phyloP scores from a whole-genome alignment of 2,888 invertebrate species.

The Disparrhopalites patrizii region DNA sequence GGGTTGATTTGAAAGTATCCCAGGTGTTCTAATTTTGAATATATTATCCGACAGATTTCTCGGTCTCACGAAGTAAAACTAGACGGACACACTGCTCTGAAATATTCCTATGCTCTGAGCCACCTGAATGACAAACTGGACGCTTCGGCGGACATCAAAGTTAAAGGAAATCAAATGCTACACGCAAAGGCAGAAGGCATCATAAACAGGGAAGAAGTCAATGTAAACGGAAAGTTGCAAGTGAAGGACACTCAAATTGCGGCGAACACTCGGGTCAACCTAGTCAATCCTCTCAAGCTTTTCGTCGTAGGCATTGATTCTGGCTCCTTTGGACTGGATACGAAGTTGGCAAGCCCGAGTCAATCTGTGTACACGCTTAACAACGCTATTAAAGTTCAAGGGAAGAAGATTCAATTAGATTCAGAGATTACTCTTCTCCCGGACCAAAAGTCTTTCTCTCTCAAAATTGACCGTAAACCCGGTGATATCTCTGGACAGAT shows the following conservation, averaged over 20 bases:
- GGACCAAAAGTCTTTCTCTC: not conserved
- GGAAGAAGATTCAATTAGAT: not conserved
- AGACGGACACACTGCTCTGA: slow-evolving; percentile 5
- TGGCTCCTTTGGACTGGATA: not conserved
- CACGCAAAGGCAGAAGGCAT: slow-evolving; percentile 6
- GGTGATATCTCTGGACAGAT: not conserved
- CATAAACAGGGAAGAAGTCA: not conserved
- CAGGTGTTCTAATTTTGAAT: too few species aligned
- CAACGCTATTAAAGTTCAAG: not conserved
- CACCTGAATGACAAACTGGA: not conserved
- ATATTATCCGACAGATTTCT: too few species aligned
- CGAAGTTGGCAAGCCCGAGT: not conserved
- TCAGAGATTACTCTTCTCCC: not conserved
- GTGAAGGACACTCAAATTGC: not conserved
- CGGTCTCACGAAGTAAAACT: not conserved
- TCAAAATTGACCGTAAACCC: not conserved
- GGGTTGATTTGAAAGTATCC: too few species aligned
- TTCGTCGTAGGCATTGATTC: not conserved
- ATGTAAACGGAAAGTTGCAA: not conserved
- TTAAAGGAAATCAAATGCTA: not conserved
- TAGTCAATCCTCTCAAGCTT: slow-evolving; percentile 3
- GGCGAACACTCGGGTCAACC: not conserved
- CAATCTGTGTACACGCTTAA: not conserved
- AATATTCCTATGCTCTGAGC: slow-evolving; percentile 8
- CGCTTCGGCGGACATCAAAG: not conserved